Base-by-base conservation (phyloP, 2,113 vertebrate genomes). In the Macquaria australasica region DNA sequence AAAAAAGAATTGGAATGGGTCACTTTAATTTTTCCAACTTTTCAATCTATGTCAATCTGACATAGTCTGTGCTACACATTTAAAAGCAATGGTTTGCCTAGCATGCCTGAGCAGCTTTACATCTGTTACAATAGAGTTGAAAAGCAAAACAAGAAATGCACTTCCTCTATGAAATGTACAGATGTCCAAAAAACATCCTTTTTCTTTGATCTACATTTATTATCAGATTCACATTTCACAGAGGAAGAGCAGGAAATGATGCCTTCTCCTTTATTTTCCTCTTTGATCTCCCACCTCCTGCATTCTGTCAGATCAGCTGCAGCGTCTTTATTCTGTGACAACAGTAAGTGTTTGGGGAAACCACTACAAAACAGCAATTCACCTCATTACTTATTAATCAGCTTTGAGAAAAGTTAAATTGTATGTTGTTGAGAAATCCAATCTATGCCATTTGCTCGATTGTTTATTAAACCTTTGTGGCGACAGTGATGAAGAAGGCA, bases 11-110 rank as follows among this genome's bases (percentile, higher is more conserved):
- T 28, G 66, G 50, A 85, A 58, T 79, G 37, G 48, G 55, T 80
- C 43, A 23, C 53, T n/a, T 56, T n/a, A n/a, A n/a, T n/a, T n/a
- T 75, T 59, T 60, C 41, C 0, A 14, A 14, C 55, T 45, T 21
- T 15, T 59, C n/a, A n/a, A n/a, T n/a, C 34, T 20, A 15, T 68
- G 45, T 77, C 84, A 58, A 23, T n/a, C 23, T 78, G 55, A 79
- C 71, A 14, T 63, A 21, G 62, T 51, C 6, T 78, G 6, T 15
- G 5, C 20, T 11, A 1, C 53, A 68, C 14, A 59, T 72, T 66
- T 39, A 67, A 73, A 67, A n/a, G 21, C 25, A 39, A 21, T 4
- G 39, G 51, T 31, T 56, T 28, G 7, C 34, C 31, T 50, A 18
- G 20, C 4, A 7, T 45, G 51, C 4, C 3, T 73, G 56, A 58